Evolutionary conservation across 2,113 vertebrate species (phyloP).

Genomic region (Corydoras sp.): DNA sequence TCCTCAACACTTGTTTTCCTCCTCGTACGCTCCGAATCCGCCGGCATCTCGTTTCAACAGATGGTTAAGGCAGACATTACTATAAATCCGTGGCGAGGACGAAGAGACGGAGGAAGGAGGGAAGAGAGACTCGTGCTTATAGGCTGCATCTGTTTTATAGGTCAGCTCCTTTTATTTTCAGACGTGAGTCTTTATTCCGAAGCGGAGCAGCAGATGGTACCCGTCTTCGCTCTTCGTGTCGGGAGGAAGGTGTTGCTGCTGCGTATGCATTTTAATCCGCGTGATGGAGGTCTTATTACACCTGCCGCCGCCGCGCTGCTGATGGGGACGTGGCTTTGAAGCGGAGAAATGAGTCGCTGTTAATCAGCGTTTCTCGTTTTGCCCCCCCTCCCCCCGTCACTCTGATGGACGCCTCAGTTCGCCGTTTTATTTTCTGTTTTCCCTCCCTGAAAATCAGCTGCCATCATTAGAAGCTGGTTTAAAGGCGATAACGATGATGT

Average conservation of each 20-base stretch:
- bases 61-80: constrained; percentile 63
- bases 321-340: not conserved
- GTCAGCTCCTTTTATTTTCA: constrained; percentile 44
- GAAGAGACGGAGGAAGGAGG: constrained; percentile 4
- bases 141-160: constrained; percentile 58
- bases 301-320: not conserved
- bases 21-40: constrained; percentile 33
- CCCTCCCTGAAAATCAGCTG: too few species aligned
- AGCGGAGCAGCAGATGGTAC: constrained; percentile 56
- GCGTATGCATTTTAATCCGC: constrained; percentile 41
- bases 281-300: constrained; percentile 10
- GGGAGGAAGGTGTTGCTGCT: constrained; percentile 45
- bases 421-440: too few species aligned
- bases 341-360: too few species aligned
- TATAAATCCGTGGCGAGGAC: constrained; percentile 54
- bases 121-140: constrained; percentile 45
- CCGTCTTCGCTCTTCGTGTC: constrained; percentile 53
- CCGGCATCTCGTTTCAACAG: constrained; percentile 55
- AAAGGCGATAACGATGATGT: too few species aligned
- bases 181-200: constrained; percentile 34
- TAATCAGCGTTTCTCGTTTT: too few species aligned
- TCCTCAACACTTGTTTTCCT: constrained; percentile 58
- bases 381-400: too few species aligned
- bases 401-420: too few species aligned
- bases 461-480: too few species aligned